Percentiles rank a stretch among this genome's conserved stretches.
Evolutionary conservation across 2,888 invertebrate species (phyloP).

Genomic region (Drosophila sordidula): DNA sequence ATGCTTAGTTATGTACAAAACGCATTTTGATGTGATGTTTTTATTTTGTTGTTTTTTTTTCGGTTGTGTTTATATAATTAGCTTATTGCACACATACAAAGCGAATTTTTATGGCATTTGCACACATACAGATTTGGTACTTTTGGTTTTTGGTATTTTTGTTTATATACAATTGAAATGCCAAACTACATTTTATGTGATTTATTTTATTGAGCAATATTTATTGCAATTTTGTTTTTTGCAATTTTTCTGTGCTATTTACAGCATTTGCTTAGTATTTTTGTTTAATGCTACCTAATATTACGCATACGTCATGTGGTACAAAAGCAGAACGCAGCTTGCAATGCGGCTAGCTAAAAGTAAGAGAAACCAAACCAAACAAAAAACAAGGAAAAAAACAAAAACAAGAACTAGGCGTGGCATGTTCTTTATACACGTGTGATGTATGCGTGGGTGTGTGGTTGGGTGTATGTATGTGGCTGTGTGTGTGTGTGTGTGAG

Average conservation of each 20-base stretch:
- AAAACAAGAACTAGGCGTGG: conserved; percentile 51
- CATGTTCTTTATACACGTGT: conserved; percentile 57
- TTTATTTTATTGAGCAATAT: conserved; percentile 5
- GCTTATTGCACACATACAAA: conserved; percentile 25
- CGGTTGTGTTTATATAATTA: not conserved
- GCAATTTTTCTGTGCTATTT: conserved; percentile 46
- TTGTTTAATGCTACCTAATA: conserved; percentile 52
- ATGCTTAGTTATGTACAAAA: conserved; percentile 30
- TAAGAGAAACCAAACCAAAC: conserved; percentile 45
- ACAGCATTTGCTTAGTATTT: conserved; percentile 53
- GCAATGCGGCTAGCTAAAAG: conserved; percentile 76
- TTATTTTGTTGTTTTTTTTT: not conserved
- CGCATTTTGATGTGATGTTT: conserved; percentile 5
- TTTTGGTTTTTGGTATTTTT: conserved; percentile 7
- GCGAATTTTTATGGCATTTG: conserved; percentile 18
- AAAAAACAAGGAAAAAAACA: conserved; percentile 22
- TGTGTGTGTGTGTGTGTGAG: conserved; percentile 3
- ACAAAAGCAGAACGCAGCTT: conserved; percentile 72
- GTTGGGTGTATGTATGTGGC: conserved; percentile 3
- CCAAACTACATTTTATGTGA: conserved; percentile 39
- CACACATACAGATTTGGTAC: conserved; percentile 2
- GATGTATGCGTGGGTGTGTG: conserved; percentile 13
- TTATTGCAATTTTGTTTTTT: conserved; percentile 11
- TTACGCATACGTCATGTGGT: conserved; percentile 77
- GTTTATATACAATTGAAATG: conserved; percentile 40